Conservation (phyloP, 1,140 invertebrate species). For the Aphis gossypii region DNA sequence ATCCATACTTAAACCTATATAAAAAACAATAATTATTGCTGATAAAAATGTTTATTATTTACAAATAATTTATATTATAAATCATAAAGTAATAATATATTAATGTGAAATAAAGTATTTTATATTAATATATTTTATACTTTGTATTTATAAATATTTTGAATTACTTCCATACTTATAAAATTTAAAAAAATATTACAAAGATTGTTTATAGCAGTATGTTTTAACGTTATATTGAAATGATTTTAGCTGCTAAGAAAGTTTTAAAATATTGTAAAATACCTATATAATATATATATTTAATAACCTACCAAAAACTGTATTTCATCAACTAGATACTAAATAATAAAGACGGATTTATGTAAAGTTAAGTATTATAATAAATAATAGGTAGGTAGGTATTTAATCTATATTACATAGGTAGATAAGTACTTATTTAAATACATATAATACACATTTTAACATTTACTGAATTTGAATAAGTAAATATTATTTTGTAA, state of each 20-base stretch:
- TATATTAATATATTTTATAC: background rate
- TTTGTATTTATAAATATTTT: background rate
- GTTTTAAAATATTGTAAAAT: too few species aligned
- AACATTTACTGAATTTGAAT: background rate
- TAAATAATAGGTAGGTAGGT: background rate
- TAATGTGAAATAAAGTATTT: too few species aligned
- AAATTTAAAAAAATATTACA: background rate
- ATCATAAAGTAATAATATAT: too few species aligned
- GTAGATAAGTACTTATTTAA: background rate
- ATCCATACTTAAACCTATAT: background rate
- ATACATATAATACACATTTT: background rate
- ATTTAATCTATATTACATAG: background rate
- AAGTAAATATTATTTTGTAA: background rate
- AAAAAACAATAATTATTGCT: background rate
- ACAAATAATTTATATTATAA: background rate
- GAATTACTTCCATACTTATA: background rate
- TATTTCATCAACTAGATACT: background rate
- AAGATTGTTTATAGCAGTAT: background rate
- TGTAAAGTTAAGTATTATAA: background rate
- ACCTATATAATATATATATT: too few species aligned
- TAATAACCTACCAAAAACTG: background rate
- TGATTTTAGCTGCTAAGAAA: background rate
- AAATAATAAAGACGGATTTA: background rate
- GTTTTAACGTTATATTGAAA: background rate
- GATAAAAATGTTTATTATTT: slow-evolving; percentile 1